Base-by-base conservation (phyloP, 2,888 invertebrate genomes). In the Phytoseiulus persimilis region DNA sequence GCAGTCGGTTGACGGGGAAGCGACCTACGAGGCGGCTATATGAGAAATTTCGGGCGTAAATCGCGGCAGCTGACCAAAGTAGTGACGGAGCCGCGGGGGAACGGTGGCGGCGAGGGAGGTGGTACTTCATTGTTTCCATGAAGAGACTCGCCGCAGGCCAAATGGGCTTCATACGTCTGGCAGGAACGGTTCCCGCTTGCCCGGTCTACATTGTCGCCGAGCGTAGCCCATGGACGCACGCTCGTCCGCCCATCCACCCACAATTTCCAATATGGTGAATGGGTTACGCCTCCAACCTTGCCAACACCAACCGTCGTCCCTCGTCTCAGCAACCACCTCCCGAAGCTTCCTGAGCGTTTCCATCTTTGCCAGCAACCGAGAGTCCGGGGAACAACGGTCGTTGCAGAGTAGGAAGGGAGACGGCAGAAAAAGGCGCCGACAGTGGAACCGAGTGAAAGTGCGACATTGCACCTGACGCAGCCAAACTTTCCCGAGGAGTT, bases 101-200 rank as follows among this genome's bases (percentile, higher is more conserved):
- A 14, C 28, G 65, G 65, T 23, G 65, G 28, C 28, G 18, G 65
- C 65, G 18, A 65, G 65, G 18, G 65, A 65, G 65, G 28, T n/a
- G 46, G 46, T 65, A 65, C 65, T 65, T 65, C 65, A 65, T 65
- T 65, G 65, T 65, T 65, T 65, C 65, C 65, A 65, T 65, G 65
- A 65, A 65, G 65, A 65, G 65, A 28, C 65, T 65, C 18, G 65
- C 65, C 65, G 65, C 18, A 65, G 65, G 65, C 65, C 65, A 65
- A 65, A 65, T 65, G 65, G 65, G 65, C 65, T 65, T 65, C 65
- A 65, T 65, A 65, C 65, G 65, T 65, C 65, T 65, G 65, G 65
- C 65, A 65, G 28, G 65, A 65, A 65, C 9, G 65, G 65, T 28
- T 23, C 65, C 18, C 28, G 65, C 65, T 65, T 14, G 46, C 46